Conservation (phyloP, 2,797 vertebrate genomes). For the Sandelia bainsii region DNA sequence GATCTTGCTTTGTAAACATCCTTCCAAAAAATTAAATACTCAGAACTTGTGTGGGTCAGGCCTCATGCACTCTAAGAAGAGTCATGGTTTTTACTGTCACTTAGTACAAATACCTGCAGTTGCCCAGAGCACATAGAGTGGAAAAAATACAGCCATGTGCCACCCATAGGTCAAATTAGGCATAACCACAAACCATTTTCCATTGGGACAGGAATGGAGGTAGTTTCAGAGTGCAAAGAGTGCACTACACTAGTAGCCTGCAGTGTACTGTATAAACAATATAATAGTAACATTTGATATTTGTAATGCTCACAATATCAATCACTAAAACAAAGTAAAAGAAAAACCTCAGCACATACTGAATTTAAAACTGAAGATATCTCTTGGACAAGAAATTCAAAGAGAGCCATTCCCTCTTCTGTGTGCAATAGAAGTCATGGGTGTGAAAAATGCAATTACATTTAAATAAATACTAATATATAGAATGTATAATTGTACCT, state of each 20-base stretch:
- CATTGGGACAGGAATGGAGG: neutral
- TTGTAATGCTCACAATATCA: constrained; percentile 8
- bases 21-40: neutral
- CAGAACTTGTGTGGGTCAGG: neutral
- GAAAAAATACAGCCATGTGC: constrained; percentile 29
- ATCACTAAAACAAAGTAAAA: neutral
- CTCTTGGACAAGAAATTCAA: neutral
- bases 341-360: neutral
- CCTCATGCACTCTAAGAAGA: constrained; percentile 28
- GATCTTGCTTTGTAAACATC: no score
- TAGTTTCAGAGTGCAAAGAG: neutral
- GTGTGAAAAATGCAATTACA: neutral
- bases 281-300: neutral
- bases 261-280: constrained; percentile 10
- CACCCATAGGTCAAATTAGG: constrained; percentile 45
- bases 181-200: constrained; percentile 23
- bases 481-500: no score
- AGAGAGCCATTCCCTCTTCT: neutral
- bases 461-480: no score
- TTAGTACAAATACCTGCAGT: constrained; percentile 49
- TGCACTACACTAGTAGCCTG: neutral
- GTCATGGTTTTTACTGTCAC: constrained; percentile 36
- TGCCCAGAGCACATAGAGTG: constrained; percentile 24
- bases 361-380: no score
- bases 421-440: neutral